Evolutionary conservation across 1,140 invertebrate species (phyloP).

Genomic region (Pseudoatta argentina): DNA sequence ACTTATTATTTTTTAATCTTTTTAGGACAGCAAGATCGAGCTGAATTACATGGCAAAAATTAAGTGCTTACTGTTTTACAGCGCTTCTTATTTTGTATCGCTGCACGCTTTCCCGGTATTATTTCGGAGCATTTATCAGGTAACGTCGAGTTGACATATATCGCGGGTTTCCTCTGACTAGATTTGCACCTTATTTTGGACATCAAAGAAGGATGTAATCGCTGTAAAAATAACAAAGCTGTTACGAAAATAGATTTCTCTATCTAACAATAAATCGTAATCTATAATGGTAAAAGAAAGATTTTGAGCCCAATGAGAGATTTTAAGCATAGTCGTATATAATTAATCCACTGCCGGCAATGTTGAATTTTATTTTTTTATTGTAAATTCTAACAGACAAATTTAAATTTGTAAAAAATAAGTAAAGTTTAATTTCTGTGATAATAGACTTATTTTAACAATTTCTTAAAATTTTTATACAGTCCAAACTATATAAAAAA

Average conservation of each 20-base stretch:
- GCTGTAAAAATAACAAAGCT: constrained; percentile 76
- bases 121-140: constrained; percentile 81
- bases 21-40: neutral
- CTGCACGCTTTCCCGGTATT: constrained; percentile 75
- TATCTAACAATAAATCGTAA: neutral
- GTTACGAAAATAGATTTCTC: constrained; percentile 26
- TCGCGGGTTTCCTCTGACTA: constrained; percentile 84
- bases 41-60: neutral
- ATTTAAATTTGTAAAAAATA: no score
- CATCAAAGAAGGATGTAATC: constrained; percentile 83
- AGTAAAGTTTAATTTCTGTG: no score
- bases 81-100: neutral
- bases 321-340: neutral
- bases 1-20: neutral
- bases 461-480: no score
- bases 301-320: neutral
- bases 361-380: no score
- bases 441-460: no score
- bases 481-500: no score
- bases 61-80: constrained; percentile 31
- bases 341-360: neutral
- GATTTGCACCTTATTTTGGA: constrained; percentile 85
- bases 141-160: constrained; percentile 82
- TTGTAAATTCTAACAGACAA: no score
- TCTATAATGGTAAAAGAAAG: neutral